Conservation (phyloP, 2,888 invertebrate genomes). For the Ophion costatus region DNA sequence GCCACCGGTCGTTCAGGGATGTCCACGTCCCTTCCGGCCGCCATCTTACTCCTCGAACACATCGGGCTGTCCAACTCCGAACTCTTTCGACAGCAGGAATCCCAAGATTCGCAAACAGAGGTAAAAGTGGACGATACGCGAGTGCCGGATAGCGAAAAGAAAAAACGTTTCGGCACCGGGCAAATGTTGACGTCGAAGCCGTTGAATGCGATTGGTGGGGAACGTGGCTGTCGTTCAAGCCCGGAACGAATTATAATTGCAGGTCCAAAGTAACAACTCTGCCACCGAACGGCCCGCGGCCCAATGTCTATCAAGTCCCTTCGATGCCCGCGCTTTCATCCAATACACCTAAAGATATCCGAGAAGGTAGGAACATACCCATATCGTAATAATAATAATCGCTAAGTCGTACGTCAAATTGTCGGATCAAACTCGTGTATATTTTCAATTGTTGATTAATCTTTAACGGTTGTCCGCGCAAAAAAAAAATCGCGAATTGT, state of each 20-base stretch:
- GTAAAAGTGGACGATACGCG: constrained; percentile 64
- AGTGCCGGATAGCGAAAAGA: background rate
- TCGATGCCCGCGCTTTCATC: constrained; percentile 79
- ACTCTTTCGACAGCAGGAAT: constrained; percentile 79
- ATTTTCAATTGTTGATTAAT: constrained; percentile 18
- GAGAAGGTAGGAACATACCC: constrained; percentile 78
- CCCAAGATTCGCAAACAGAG: constrained; percentile 81
- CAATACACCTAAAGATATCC: constrained; percentile 79
- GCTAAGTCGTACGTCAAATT: constrained; percentile 9
- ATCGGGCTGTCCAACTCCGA: constrained; percentile 79
- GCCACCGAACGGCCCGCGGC: constrained; percentile 77
- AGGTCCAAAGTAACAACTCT: constrained; percentile 81
- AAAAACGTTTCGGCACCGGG: background rate
- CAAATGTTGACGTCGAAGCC: background rate
- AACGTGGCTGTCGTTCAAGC: background rate
- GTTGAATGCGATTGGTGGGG: background rate
- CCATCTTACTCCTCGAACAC: constrained; percentile 80
- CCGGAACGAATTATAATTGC: constrained; percentile 51
- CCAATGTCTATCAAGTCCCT: constrained; percentile 80
- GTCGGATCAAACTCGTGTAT: constrained; percentile 8
- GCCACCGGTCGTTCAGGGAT: constrained; percentile 81
- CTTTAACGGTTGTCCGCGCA: background rate
- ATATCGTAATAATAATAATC: constrained; percentile 9
- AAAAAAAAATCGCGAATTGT: constrained; percentile 2
- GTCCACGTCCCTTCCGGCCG: constrained; percentile 80